Percentiles rank a stretch among this genome's conserved stretches.
These are phyloP conservation scores for Drosophila athabasca DNA, from an alignment of 1,140 invertebrate species.

Conservation along the genomic window DNA sequence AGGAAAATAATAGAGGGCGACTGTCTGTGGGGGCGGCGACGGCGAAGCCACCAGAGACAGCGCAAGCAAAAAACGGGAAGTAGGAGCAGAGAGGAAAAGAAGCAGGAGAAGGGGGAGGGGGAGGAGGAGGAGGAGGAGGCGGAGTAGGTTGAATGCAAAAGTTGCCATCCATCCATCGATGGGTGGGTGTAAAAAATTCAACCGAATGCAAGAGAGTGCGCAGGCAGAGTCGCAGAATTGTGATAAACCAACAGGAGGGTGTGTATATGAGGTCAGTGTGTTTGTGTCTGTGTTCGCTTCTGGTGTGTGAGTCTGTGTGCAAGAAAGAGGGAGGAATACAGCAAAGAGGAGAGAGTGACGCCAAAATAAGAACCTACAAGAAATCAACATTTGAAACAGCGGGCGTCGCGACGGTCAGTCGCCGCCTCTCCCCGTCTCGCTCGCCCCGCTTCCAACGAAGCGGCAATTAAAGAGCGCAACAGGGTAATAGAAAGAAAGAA, in stretches of 20 bases:
- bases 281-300: too few species aligned
- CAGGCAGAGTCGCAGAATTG: constrained; percentile 41
- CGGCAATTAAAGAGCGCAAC: constrained; percentile 72
- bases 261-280: constrained; percentile 16
- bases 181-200: constrained; percentile 76
- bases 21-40: constrained; percentile 67
- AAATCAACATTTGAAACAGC: constrained; percentile 74
- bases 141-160: constrained; percentile 64
- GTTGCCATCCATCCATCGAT: constrained; percentile 42
- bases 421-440: constrained; percentile 27
- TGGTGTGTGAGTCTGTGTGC: constrained; percentile 7
- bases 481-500: constrained; percentile 38
- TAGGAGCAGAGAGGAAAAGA: constrained; percentile 3
- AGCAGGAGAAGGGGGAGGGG: constrained; percentile 2
- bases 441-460: constrained; percentile 13
- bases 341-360: constrained; percentile 38
- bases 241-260: constrained; percentile 56
- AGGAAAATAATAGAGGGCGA: constrained; percentile 59
- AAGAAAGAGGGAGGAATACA: constrained; percentile 39
- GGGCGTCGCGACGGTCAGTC: constrained; percentile 76
- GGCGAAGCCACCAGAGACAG: constrained; percentile 56
- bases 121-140: constrained; percentile 24
- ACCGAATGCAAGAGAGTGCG: constrained; percentile 60
- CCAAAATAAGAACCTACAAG: constrained; percentile 74
- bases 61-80: constrained; percentile 11